These are phyloP conservation scores for Lates japonicus DNA, from an alignment of 2,797 vertebrate species.

Conservation along the genomic window DNA sequence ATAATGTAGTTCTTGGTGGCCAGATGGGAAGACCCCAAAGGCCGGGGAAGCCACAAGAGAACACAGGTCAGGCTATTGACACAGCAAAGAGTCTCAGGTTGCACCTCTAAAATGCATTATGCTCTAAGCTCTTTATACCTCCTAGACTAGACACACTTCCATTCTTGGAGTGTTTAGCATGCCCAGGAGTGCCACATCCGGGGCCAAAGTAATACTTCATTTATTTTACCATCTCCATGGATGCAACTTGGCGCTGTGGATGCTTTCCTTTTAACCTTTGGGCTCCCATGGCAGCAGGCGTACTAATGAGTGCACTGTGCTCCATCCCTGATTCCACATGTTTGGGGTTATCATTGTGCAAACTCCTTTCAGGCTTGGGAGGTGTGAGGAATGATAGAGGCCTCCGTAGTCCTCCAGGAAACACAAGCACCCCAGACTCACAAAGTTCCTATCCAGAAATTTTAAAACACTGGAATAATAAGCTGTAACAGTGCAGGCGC, in stretches of 20 bases:
- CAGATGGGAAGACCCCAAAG: slow-evolving; percentile 28
- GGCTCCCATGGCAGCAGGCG: slow-evolving; percentile 68
- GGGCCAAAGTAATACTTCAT: slow-evolving; percentile 41
- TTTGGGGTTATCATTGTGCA: slow-evolving; percentile 61
- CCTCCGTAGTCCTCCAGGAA: slow-evolving; percentile 54
- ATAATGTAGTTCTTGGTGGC: slow-evolving; percentile 65
- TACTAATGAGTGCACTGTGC: slow-evolving; percentile 65
- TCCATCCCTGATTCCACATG: slow-evolving; percentile 53
- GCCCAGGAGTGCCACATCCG: slow-evolving; percentile 6
- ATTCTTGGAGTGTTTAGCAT: slow-evolving; percentile 2
- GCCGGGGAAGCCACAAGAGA: slow-evolving; percentile 27
- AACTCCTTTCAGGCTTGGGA: slow-evolving; percentile 51
- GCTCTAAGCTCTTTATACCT: slow-evolving; percentile 7
- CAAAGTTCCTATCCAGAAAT: slow-evolving; percentile 10
- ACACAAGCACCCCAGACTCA: slow-evolving; percentile 20
- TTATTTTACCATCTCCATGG: slow-evolving; percentile 40
- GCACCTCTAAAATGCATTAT: slow-evolving; percentile 18
- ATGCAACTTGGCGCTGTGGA: slow-evolving; percentile 38
- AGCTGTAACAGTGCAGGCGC: background rate
- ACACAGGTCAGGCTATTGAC: slow-evolving; percentile 18
- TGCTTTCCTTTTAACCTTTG: slow-evolving; percentile 55
- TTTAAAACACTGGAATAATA: slow-evolving; percentile 25
- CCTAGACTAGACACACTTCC: slow-evolving; percentile 17
- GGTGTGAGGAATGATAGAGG: slow-evolving; percentile 62
- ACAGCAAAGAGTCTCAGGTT: slow-evolving; percentile 17